phyloP scores from a whole-genome alignment of 2,888 invertebrate genomes.

The Cosmopolites sordidus region DNA sequence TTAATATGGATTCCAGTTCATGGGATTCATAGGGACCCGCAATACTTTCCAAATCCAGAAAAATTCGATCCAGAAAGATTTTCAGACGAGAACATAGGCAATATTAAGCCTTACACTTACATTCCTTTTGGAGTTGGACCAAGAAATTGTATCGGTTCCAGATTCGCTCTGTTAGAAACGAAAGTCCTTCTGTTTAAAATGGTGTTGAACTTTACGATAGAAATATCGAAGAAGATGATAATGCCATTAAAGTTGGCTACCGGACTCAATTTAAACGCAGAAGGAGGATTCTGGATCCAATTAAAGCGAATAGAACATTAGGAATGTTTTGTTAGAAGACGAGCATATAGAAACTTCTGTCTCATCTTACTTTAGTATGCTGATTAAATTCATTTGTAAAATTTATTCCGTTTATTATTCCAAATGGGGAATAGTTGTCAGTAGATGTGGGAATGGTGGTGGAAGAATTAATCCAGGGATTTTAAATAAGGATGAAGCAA shows the following conservation, averaged over 20 bases:
- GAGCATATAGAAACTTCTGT: too few relatives aligned
- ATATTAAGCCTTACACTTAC: conserved; percentile 49
- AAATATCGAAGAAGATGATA: conserved; percentile 34
- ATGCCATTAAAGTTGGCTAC: conserved; percentile 34
- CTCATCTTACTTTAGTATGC: too few relatives aligned
- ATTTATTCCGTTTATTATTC: too few relatives aligned
- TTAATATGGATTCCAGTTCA: conserved; percentile 40
- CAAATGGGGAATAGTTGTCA: too few relatives aligned
- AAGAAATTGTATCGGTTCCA: conserved; percentile 51
- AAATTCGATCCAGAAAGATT: conserved; percentile 49
- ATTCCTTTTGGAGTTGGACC: conserved; percentile 55
- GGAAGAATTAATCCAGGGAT: too few relatives aligned
- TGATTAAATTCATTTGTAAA: too few relatives aligned
- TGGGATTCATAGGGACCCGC: conserved; percentile 46
- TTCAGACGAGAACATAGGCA: conserved; percentile 39
- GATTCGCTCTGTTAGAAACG: conserved; percentile 44
- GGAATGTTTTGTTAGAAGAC: too few relatives aligned
- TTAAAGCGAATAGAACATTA: neutral
- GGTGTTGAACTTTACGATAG: conserved; percentile 36
- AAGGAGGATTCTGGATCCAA: neutral
- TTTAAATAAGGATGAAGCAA: too few relatives aligned
- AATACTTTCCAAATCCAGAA: conserved; percentile 48
- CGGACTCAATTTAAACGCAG: neutral
- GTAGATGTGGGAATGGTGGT: too few relatives aligned
- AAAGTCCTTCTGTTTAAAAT: conserved; percentile 31